Conservation (phyloP, 2,888 invertebrate species). For the Ichneumoninae sp. region DNA sequence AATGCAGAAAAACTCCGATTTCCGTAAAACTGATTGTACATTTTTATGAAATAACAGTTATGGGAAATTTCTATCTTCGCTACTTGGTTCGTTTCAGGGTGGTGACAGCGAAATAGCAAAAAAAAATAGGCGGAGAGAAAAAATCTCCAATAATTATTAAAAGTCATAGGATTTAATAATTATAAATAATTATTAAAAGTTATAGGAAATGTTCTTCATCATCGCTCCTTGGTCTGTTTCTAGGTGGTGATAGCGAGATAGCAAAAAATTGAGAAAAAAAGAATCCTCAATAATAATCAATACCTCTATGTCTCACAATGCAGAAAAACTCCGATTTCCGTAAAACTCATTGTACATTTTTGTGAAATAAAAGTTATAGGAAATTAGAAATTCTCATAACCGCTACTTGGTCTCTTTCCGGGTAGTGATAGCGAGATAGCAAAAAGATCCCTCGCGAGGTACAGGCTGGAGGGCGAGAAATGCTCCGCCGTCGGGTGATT, state of each 20-base stretch:
- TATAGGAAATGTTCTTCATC: neutral
- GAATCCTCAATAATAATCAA: no score
- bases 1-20: neutral
- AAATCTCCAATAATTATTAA: neutral
- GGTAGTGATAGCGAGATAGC: slow-evolving; percentile 86
- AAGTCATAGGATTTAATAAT: neutral
- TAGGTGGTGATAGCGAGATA: slow-evolving; percentile 85
- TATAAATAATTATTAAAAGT: no score
- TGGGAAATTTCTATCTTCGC: neutral
- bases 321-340: neutral
- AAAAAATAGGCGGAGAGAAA: slow-evolving; percentile 75
- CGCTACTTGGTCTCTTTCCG: slow-evolving; percentile 57
- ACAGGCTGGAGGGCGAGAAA: slow-evolving; percentile 86
- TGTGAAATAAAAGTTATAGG: slow-evolving; percentile 8
- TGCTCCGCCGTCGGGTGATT: slow-evolving; percentile 86
- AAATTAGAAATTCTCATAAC: neutral
- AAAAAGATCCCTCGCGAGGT: slow-evolving; percentile 86
- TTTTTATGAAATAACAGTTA: slow-evolving; percentile 11
- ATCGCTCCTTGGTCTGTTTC: slow-evolving; percentile 43
- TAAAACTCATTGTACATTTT: neutral
- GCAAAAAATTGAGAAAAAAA: slow-evolving; percentile 81
- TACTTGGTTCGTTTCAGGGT: slow-evolving; percentile 67
- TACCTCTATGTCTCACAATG: neutral
- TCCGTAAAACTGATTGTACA: neutral
- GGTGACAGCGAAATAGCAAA: slow-evolving; percentile 86